Evolutionary conservation across 2,113 vertebrate species (phyloP), one percentile per base, ranked within the genome.

Genomic region (Bathybates hornii): DNA sequence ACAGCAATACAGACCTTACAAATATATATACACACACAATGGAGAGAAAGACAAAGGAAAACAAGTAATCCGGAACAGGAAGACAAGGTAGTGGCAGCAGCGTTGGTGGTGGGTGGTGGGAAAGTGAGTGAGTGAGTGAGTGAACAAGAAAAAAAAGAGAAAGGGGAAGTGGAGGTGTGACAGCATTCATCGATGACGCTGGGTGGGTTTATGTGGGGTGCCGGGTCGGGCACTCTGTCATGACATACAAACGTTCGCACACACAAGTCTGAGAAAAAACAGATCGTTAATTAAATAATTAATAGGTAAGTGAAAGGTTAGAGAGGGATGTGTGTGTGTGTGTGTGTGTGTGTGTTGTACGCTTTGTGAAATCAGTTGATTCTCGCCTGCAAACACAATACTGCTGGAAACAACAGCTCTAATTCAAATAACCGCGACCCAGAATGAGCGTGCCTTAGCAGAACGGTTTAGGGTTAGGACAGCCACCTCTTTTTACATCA

Each of bases 21-120:
- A 52, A 76, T 6, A 48, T 63, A 29, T 27, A 43, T 13, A 68
- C 0, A 68, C 17, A 78, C 17, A 78, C 27, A 52, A 34, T 32
- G 6, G 14, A 83, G 2, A 66, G 63, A 84, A 38, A 86, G 71
- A 13, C 89, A 68, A 90, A 88, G 4, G 41, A 87, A 87, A 91
- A 48, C 34, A 82, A 21, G 52, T 48, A 88, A 86, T 66, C 82
- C 93, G 92, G 93, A 96, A 95, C 83, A 93, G 91, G 94, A 95
- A 95, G 91, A 86, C 59, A 90, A 85, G 71, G 57, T 38, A 82
- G 76, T 34, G 59, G 54, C n/a, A 53, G 45, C 17, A 7, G 86
- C 83, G 5, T 61, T 19, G 34, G 9, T 36, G 34, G 86, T 87
- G 61, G 66, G 21, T 17, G 68, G 87, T 85, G 43, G 41, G 9